A percentile compares a stretch with the other conserved stretches of the same genome.
phyloP scores from a whole-genome alignment of 1,140 invertebrate species.

The Tetranychus cinnabarinus region DNA sequence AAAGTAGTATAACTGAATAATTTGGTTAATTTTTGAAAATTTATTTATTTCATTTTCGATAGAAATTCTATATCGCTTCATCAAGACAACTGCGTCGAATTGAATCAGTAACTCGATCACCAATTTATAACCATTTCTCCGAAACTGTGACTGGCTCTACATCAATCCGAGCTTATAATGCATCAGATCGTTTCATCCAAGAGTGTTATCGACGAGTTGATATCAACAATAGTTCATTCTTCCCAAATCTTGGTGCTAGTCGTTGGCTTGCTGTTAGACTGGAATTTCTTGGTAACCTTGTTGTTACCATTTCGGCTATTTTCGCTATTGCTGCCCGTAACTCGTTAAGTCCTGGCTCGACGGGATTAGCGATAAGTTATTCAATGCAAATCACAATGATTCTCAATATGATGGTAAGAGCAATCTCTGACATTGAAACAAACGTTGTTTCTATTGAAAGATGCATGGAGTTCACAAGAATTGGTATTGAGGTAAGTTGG shows the following conservation, averaged over 20 bases:
- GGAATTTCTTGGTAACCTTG: conserved; percentile 19
- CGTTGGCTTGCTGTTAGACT: conserved; percentile 22
- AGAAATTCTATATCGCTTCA: conserved; percentile 28
- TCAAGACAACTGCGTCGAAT: conserved; percentile 29
- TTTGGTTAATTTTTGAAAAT: background rate
- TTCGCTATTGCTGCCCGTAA: conserved; percentile 55
- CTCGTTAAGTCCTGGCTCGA: conserved; percentile 41
- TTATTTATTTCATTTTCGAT: conserved; percentile 34
- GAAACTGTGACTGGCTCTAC: conserved; percentile 28
- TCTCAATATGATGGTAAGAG: conserved; percentile 34
- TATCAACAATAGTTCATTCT: conserved; percentile 31
- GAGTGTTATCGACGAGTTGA: conserved; percentile 64
- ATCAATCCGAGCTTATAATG: conserved; percentile 30
- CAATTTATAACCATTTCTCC: conserved; percentile 30
- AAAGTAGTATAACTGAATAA: background rate
- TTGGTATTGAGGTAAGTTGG: conserved; percentile 26
- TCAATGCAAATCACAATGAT: conserved; percentile 44
- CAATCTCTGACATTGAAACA: conserved; percentile 34
- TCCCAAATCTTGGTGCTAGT: conserved; percentile 15
- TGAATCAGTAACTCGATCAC: conserved; percentile 28
- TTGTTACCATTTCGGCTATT: conserved; percentile 35
- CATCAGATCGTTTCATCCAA: conserved; percentile 25
- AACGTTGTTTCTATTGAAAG: conserved; percentile 39
- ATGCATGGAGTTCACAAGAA: conserved; percentile 39
- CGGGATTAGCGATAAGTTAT: conserved; percentile 69